Conservation (phyloP, 2,888 invertebrate species). For the Hetaerina titia region DNA sequence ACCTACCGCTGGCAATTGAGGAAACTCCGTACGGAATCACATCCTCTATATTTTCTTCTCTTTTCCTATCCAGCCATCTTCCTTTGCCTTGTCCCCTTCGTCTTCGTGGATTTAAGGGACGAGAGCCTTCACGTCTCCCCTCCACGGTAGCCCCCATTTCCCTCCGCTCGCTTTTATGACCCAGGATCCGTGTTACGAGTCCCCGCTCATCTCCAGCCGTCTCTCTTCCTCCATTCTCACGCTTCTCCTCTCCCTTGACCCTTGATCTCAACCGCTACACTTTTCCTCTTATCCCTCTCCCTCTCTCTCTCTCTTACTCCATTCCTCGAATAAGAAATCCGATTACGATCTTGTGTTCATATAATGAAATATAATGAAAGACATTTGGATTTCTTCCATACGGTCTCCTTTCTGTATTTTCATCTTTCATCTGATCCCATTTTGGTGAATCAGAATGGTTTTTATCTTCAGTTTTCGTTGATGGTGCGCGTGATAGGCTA, state of each 20-base stretch:
- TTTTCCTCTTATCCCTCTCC: neutral
- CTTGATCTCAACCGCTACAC: neutral
- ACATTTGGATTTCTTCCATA: neutral
- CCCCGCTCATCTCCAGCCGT: neutral
- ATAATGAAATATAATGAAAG: neutral
- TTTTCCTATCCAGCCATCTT: neutral
- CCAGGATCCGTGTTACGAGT: neutral
- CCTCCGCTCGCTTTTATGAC: neutral
- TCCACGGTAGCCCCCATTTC: neutral
- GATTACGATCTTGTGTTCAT: neutral
- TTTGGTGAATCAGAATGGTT: neutral
- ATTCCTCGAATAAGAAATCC: neutral
- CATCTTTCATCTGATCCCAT: neutral
- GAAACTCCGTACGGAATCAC: neutral
- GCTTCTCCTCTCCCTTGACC: neutral
- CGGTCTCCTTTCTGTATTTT: neutral
- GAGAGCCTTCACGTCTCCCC: neutral
- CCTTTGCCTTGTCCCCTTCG: neutral
- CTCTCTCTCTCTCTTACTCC: neutral
- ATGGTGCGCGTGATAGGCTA: no score
- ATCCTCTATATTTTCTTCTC: neutral
- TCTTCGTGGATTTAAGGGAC: no score
- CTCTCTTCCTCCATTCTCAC: neutral
- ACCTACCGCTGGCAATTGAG: neutral
- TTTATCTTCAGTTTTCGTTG: no score